Base-by-base conservation (phyloP, 2,113 vertebrate species). In the Gallinago paraguaiae region DNA sequence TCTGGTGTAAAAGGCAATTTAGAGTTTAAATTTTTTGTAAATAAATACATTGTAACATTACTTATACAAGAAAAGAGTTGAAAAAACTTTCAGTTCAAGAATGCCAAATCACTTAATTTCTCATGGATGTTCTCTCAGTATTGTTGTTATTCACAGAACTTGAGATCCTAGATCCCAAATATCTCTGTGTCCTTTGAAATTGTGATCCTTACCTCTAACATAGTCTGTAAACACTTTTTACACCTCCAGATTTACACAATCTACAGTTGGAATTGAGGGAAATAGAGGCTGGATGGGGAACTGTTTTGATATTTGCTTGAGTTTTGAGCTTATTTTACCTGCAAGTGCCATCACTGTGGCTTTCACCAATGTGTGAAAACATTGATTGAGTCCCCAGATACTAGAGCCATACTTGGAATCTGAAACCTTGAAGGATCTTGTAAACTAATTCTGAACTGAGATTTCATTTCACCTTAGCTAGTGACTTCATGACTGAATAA, bases 361-460 rank as follows among this genome's bases (percentile, higher is more conserved):
- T 74, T 88, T 53, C 20, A 67, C 19, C 30, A 81, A 39, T 6
- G n/a, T 2, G 7, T 59, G 35, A 39, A 82, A 95, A 25, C 1
- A 2, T 9, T 60, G 33, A 35, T 3, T 41, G 46, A 75, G 1
- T 1, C 17, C 7, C 6, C 4, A 31, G 23, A 41, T 8, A 31
- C 5, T 59, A 61, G 31, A 50, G 10, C 13, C 0, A 0, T 18
- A 65, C 30, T 57, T 86, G 20, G 41, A 74, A 61, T 35, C 19
- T 27, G n/a, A 92, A 80, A 60, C 9, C 28, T 17, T 45, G 30
- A 81, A 43, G 54, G 33, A 24, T 76, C 9, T 41, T 69, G 11
- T 69, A 20, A 51, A 16, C 1, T 46, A 59, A 37, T 51, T 69
- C 30, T 65, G 10, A 69, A 15, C 4, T 17, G 20, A 69, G 10